Evolutionary conservation across 2,888 invertebrate genomes (phyloP).

Genomic region (Mesorhabditis sp.): DNA sequence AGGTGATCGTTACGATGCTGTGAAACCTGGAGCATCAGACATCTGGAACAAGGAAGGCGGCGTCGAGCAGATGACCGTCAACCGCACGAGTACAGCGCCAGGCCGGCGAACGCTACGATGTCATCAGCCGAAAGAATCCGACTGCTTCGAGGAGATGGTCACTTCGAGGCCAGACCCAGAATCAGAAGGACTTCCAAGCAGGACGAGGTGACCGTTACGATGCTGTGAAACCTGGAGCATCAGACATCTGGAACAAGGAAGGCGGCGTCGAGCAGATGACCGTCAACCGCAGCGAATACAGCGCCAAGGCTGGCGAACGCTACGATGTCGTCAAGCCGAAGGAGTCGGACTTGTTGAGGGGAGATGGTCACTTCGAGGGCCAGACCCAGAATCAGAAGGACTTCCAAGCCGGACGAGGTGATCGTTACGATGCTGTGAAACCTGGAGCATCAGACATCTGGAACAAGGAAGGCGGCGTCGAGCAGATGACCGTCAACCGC

Average conservation of each 20-base stretch:
- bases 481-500: conserved; percentile 18
- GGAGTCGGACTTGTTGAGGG: conserved; percentile 10
- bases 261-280: neutral
- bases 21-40: conserved; percentile 9
- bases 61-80: conserved; percentile 5
- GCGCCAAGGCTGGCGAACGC: conserved; percentile 13
- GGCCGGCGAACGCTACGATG: conserved; percentile 15
- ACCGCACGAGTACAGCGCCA: neutral
- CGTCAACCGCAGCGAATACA: conserved; percentile 8
- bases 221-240: conserved; percentile 7
- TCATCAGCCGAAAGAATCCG: conserved; percentile 7
- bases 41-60: conserved; percentile 7
- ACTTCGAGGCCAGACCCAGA: conserved; percentile 17
- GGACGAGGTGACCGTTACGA: conserved; percentile 22
- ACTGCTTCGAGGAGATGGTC: conserved; percentile 16
- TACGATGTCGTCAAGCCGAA: conserved; percentile 13
- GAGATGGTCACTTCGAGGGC: conserved; percentile 20
- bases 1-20: conserved; percentile 24
- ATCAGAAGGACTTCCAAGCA: conserved; percentile 17
- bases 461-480: neutral
- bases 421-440: conserved; percentile 12
- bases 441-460: conserved; percentile 7
- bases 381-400: conserved; percentile 18
- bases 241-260: conserved; percentile 10
- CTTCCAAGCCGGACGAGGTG: conserved; percentile 18